Evolutionary conservation across 2,888 invertebrate genomes (phyloP).

Genomic region (Cheilosia variabilis): DNA sequence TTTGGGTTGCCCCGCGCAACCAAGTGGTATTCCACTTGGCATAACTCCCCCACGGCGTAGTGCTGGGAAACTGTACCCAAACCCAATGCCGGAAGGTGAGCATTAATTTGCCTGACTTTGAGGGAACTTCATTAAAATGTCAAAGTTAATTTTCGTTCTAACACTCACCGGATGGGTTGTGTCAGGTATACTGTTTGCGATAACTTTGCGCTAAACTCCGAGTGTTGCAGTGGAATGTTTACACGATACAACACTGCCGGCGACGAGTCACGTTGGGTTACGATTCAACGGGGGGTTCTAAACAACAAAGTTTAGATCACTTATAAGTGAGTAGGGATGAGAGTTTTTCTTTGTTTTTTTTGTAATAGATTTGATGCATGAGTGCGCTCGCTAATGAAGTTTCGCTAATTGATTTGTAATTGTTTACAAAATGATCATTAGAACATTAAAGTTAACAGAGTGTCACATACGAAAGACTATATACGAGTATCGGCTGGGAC

Average conservation of each 20-base stretch:
- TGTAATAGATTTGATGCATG: neutral
- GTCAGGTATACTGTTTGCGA: constrained; percentile 40
- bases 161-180: constrained; percentile 32
- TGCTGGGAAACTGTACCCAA: neutral
- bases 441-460: no score
- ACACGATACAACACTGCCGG: neutral
- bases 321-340: neutral
- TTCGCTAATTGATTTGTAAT: neutral
- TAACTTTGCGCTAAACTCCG: constrained; percentile 17
- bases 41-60: neutral
- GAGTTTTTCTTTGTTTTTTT: neutral
- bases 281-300: neutral
- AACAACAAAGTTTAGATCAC: neutral
- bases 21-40: constrained; percentile 21
- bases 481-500: no score
- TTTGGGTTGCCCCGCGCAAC: constrained; percentile 52
- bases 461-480: no score
- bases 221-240: constrained; percentile 19
- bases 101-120: constrained; percentile 21
- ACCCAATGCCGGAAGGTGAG: neutral
- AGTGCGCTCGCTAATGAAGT: neutral
- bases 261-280: neutral
- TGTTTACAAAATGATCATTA: no score
- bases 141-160: constrained; percentile 44
- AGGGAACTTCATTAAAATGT: constrained; percentile 55